Base-by-base conservation (phyloP, 2,888 invertebrate genomes). In the Camptogramma bilineatum region DNA sequence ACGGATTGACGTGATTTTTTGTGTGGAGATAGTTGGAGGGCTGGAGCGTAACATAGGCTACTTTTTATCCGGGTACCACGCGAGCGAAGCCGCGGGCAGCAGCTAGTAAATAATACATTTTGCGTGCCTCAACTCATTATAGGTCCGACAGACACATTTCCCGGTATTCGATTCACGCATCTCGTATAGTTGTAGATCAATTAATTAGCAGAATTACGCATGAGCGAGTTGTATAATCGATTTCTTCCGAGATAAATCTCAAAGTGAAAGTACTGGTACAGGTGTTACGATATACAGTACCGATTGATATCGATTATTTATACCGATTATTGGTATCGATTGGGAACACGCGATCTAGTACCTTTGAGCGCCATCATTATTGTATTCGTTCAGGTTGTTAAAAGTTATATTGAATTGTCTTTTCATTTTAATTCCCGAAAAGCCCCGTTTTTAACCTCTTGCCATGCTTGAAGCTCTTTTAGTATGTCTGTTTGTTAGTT, bases 181-280 rank as follows among this genome's bases (percentile, higher is more conserved):
- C 31, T 55, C 21, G 8, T 34, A 68, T 65, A 66, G 55, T 66
- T 47, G 57, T 65, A 72, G 63, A 71, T 57, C 68, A 59, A 73
- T 69, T 73, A 73, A 74, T 78, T 73, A 77, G 64, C 66, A 66
- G 56, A 68, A 73, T 75, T 78, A 80, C 78, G 78, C 75, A 77
- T 77, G 77, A 74, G 24, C 71, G 72, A 75, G 80, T 88, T 88
- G 85, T 85, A 85, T 87, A 89, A 89, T 80, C 75, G 79, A 84
- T 86, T 83, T 86, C 84, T 83, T 81, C 82, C 83, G 82, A 79
- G 77, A 74, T 77, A 73, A 73, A 67, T 70, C 76, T 77, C 79
- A 74, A 82, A 84, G 88, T 85, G 88, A 91, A 91, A 91, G 90
- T 87, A 77, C 56, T 60, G 73, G 76, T 77, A 74, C 82, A 83